Base-by-base conservation (phyloP, 1,140 invertebrate species). In the Hypothenemus hampei region DNA sequence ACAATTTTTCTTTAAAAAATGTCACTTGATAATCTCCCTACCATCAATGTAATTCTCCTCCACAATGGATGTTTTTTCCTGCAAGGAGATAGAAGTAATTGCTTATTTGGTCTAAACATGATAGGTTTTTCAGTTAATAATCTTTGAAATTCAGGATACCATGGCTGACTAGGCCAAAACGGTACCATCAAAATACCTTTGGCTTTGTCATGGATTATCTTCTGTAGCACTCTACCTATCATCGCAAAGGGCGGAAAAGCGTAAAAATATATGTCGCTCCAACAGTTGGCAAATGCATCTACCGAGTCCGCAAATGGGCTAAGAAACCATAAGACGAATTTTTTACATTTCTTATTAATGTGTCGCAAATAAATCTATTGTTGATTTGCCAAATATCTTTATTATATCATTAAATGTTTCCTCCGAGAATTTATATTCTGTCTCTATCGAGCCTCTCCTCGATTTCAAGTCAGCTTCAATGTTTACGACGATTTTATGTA, bases 161-260 rank as follows among this genome's bases (percentile, higher is more conserved):
- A 69, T n/a, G 67, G 58, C 43, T 68, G 67, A 1, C 46, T 57
- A 0, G 46, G 35, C 68, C 68, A 69, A 21, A 69, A 66, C 64
- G 66, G 69, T 50, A 69, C 61, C 1, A 67, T 36, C 6, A 67
- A 15, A 22, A 69, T 63, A 10, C 64, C 64, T 33, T 5, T 41
- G 20, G 62, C 57, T 26, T 59, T 52, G 10, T 67, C 65, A 23
- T 6, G 13, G 22, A 50, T 60, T 23, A 65, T 62, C 60, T 65
- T 67, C 33, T 58, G 37, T 47, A 65, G 22, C 22, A 48, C 56
- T 50, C 57, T 62, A 8, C 48, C 22, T 23, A 67, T 56, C n/a
- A 64, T 8, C 3, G 50, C 11, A 53, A 68, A 65, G 7, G 65
- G 66, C 3, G 66, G 65, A 51, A 69, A 69, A 2, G 66, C 66